Base-by-base conservation (phyloP, 2,113 vertebrate genomes). In the Cygnus buccinator region DNA sequence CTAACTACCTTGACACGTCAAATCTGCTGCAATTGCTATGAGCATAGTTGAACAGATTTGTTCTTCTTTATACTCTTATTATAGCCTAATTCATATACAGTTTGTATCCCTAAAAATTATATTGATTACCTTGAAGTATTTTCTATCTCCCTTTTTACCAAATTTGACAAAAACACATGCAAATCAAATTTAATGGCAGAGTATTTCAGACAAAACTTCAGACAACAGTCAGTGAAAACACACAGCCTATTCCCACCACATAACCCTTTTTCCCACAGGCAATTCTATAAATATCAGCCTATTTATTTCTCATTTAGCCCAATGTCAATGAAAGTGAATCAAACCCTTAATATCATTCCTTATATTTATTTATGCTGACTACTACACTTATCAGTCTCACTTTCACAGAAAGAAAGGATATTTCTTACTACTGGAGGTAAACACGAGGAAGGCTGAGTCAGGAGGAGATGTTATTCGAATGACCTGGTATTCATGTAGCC, bases 301-400 rank as follows among this genome's bases (percentile, higher is more conserved):
- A 58, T 76, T 93, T 87, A 82, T 93, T 93, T 89, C 67, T 67
- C 48, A 70, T 94, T 92, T 87, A 79, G 41, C 6, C 70, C 84
- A 85, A 70, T 78, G 65, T 85, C 91, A 87, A 26, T 66, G 74
- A 79, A 94, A 91, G 84, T 85, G 81, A 94, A 75, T 89, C 55
- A 70, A 61, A 86, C 17, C 20, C 44, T 65, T 89, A 80, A 79
- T 79, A 50, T 22, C 54, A 14, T 66, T 79, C 22, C 54, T 76
- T 87, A 52, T 57, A 33, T 72, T 92, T 91, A 89, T 84, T 94
- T 89, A 62, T 90, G 81, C 35, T 91, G 89, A 85, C 70, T 67
- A 62, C 18, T 79, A 29, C 14, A 55, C 10, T 63, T 85, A 74
- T 13, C 59, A 74, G 59, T 59, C 55, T 70, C 46, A 35, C 44